Conservation (phyloP, 2,113 vertebrate genomes). For the Vulpes ferrilata region DNA sequence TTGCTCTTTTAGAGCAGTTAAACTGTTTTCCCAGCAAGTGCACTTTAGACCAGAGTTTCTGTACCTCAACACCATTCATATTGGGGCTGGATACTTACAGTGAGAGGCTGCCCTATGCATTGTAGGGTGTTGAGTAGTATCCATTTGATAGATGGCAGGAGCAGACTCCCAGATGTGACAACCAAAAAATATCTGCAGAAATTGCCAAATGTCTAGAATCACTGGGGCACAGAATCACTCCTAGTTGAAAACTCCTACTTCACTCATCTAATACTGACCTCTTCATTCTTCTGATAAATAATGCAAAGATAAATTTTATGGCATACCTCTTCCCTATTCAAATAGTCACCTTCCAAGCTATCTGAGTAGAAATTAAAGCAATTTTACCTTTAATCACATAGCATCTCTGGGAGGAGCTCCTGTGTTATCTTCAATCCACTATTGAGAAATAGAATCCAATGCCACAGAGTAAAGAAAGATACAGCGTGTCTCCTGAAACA, state of each 20-base stretch:
- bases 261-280: neutral
- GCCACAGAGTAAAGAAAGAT: neutral
- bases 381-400: slow-evolving; percentile 12
- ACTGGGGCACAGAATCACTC: neutral
- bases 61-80: neutral
- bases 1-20: neutral
- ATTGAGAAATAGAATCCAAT: slow-evolving; percentile 42
- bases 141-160: neutral
- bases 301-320: slow-evolving; percentile 12
- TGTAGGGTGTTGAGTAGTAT: neutral
- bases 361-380: neutral
- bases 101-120: neutral
- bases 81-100: neutral
- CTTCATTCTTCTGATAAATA: neutral
- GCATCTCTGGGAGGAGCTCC: neutral
- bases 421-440: neutral
- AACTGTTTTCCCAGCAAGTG: neutral
- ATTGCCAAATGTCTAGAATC: neutral
- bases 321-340: neutral
- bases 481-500: neutral
- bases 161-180: neutral
- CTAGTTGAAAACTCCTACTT: neutral
- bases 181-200: neutral
- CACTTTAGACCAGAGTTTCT: neutral
- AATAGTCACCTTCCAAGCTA: slow-evolving; percentile 14